Evolutionary conservation across 2,888 invertebrate genomes (phyloP).

Genomic region (Drosophila mimetica): DNA sequence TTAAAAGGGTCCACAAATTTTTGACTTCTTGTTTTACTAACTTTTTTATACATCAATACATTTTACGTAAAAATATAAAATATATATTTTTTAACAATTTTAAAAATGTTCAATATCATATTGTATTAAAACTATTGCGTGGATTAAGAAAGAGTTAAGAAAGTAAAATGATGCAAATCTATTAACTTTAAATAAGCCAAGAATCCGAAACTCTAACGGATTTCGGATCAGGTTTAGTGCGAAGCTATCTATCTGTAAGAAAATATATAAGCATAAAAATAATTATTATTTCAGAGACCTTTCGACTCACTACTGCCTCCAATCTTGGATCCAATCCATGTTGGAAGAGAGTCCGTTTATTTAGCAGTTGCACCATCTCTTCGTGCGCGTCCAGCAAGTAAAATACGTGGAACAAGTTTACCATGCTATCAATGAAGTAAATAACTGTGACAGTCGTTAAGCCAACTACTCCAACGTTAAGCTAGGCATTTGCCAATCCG

Average conservation of each 20-base stretch:
- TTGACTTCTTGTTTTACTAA: too few relatives aligned
- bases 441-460: background rate
- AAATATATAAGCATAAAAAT: too few relatives aligned
- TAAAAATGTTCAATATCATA: background rate
- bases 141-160: background rate
- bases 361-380: conserved; percentile 11
- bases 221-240: background rate
- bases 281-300: too few relatives aligned
- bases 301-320: conserved; percentile 42
- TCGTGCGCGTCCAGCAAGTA: conserved; percentile 12
- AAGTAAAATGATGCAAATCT: background rate
- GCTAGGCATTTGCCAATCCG: too few relatives aligned
- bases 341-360: background rate
- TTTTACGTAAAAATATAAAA: background rate
- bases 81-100: background rate
- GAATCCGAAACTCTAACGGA: background rate
- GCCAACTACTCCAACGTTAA: too few relatives aligned
- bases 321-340: conserved; percentile 41
- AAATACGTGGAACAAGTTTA: background rate
- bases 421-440: conserved; percentile 9
- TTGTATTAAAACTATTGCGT: background rate
- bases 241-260: background rate
- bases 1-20: too few relatives aligned
- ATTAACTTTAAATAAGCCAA: background rate
- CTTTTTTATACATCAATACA: too few relatives aligned